Percentiles rank a stretch among this genome's conserved stretches.
Conservation (phyloP, 1,140 invertebrate genomes). For the Drosophila mauritiana region DNA sequence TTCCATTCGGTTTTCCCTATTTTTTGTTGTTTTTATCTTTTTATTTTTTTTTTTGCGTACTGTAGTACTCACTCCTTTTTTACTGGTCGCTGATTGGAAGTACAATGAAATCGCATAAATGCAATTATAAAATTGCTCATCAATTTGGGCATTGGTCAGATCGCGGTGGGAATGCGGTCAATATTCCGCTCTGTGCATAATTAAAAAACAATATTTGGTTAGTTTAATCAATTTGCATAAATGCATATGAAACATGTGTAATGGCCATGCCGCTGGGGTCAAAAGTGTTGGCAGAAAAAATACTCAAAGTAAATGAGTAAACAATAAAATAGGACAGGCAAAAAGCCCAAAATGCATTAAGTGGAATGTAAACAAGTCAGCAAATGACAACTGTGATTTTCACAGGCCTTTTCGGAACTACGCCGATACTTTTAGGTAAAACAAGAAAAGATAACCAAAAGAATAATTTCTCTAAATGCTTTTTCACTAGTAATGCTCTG, state of each 20-base stretch:
- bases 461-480: no score
- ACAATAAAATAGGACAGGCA: constrained; percentile 30
- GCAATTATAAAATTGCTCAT: constrained; percentile 82
- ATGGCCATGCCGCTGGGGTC: constrained; percentile 8
- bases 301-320: constrained; percentile 17
- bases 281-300: constrained; percentile 14
- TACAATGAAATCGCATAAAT: constrained; percentile 68
- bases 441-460: not conserved
- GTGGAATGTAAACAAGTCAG: constrained; percentile 23
- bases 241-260: constrained; percentile 54
- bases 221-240: constrained; percentile 81
- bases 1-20: not conserved
- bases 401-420: not conserved
- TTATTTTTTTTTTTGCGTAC: not conserved
- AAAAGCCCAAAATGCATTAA: constrained; percentile 23
- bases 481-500: no score
- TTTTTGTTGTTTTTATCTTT: not conserved
- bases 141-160: constrained; percentile 61
- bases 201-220: constrained; percentile 83
- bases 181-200: constrained; percentile 67
- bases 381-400: constrained; percentile 7
- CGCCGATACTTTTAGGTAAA: not conserved
- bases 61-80: not conserved
- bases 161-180: constrained; percentile 65
- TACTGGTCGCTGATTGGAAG: constrained; percentile 35